Conservation (phyloP, 2,888 invertebrate species). For the Allygus modestus region DNA sequence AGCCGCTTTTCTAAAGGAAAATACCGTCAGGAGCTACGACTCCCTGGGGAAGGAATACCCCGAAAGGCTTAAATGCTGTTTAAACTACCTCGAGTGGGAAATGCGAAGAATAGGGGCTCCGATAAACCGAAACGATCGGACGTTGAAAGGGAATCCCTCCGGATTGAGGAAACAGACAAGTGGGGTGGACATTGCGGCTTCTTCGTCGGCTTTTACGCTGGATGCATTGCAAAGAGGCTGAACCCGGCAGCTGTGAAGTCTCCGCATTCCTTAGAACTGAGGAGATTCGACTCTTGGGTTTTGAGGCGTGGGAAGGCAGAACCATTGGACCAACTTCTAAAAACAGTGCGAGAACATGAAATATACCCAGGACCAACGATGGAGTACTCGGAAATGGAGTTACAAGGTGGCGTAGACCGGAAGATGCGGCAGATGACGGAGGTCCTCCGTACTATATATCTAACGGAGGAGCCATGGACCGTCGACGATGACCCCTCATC, state of each 20-base stretch:
- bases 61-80: background rate
- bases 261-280: background rate
- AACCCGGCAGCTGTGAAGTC: background rate
- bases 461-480: background rate
- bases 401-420: background rate
- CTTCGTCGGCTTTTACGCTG: background rate
- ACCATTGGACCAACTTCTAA: background rate
- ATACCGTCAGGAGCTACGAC: background rate
- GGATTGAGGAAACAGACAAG: background rate
- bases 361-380: background rate
- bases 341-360: background rate
- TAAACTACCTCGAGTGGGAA: background rate
- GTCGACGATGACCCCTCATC: background rate
- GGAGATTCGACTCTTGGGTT: background rate
- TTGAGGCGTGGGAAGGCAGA: background rate
- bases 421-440: background rate
- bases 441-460: background rate
- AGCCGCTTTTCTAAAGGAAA: background rate
- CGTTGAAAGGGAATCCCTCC: background rate
- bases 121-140: background rate
- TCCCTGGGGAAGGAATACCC: background rate
- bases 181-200: background rate
- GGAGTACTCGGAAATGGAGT: background rate
- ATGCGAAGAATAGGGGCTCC: background rate
- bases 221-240: background rate